A percentile compares a stretch with the other conserved stretches of the same genome.
phyloP scores from a whole-genome alignment of 2,113 vertebrate genomes.

The Tonatia bakeri region DNA sequence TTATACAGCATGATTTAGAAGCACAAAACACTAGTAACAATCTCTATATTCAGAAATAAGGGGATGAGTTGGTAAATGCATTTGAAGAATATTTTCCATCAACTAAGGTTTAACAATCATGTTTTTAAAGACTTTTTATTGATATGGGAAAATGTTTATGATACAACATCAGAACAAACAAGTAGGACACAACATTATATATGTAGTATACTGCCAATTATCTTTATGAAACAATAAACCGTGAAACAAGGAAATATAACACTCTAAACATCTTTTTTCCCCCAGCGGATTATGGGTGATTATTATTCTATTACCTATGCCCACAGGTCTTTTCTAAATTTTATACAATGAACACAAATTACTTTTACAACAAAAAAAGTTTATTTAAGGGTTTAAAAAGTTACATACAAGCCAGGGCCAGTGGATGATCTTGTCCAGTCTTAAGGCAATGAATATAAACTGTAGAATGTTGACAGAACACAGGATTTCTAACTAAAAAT shows the following conservation, averaged over 20 bases:
- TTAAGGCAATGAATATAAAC: constrained; percentile 99
- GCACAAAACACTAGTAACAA: neutral
- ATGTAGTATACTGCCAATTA: neutral
- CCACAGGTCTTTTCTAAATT: neutral
- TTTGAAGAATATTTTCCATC: neutral
- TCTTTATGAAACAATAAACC: neutral
- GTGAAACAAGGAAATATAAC: neutral
- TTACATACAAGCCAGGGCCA: constrained; percentile 98
- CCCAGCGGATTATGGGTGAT: neutral
- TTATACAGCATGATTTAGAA: constrained; percentile 1
- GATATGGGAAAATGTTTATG: neutral
- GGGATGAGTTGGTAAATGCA: neutral
- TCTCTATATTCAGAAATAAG: neutral
- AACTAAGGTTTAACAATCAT: neutral
- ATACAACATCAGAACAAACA: neutral
- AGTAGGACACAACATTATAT: neutral
- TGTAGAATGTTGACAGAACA: constrained; percentile 99
- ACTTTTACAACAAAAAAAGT: constrained; percentile 25
- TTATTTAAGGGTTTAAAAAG: constrained; percentile 36
- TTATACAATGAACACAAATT: constrained; percentile 2
- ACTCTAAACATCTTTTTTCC: neutral
- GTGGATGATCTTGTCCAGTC: constrained; percentile 94
- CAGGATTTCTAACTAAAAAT: constrained; percentile 94
- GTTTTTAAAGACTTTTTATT: neutral
- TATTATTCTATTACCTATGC: neutral